Evolutionary conservation across 2,797 vertebrate species (phyloP), one percentile per base, ranked within the genome.

Genomic region (Malurus leucopterus): DNA sequence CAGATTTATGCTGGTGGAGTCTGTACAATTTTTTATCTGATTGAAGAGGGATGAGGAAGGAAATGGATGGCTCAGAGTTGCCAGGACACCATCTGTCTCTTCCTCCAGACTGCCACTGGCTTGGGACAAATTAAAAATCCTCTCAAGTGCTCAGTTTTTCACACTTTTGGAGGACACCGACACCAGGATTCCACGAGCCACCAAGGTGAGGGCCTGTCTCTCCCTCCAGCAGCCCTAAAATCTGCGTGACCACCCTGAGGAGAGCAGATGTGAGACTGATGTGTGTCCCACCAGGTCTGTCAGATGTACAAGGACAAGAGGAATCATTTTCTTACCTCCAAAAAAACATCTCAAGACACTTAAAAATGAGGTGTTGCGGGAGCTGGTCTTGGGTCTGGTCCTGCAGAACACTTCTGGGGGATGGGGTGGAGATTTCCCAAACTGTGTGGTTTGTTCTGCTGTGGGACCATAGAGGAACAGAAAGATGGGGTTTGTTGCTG

Each of bases 41-140:
- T 91, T 91, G 67, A 87, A 91, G 67, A 67, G 0, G 20, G n/a
- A 11, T 79, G 47, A 94, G 87, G 75, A 88, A 93, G n/a, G 38
- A 94, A 90, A 81, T 46, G 41, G 41, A 32, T 72, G 54, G 20
- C 62, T 83, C 7, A 15, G 71, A 80, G 73, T 76, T 85, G 78
- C 86, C 68, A 74, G 6, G 18, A 47, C 43, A 14, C 50, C 61
- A 64, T 59, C 69, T 2, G 2, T 49, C 57, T 51, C 63, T 64
- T 87, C 84, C 82, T 84, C 34, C 70, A 86, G 46, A 27, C 29
- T 59, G 47, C 41, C 63, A 72, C 30, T 2, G 5, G 32, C 46
- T 49, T 64, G 58, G 43, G 76, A 81, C 59, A 55, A 71, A 80
- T 70, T 65, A 49, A 43, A 86, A 77, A 47, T 22, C 53, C 29